Percentiles rank a stretch among this genome's conserved stretches.
These are phyloP conservation scores for Aleiodes alternator DNA, from an alignment of 2,888 invertebrate species.

Conservation along the genomic window DNA sequence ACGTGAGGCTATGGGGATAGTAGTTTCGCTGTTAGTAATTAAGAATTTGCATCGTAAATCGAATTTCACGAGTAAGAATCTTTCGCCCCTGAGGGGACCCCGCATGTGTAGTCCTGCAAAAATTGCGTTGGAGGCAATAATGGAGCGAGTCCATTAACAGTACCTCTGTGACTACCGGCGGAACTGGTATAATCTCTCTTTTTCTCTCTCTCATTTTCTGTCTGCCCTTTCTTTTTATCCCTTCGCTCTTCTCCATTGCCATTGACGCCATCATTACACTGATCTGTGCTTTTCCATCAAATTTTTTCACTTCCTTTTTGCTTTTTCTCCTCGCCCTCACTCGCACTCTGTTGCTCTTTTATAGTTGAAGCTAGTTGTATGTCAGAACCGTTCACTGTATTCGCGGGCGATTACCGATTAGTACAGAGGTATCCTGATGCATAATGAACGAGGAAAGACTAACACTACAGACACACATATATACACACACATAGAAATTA, in stretches of 20 bases:
- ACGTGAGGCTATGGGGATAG: conserved; percentile 14
- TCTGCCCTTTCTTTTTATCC: background rate
- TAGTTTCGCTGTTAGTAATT: conserved; percentile 40
- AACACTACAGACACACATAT: background rate
- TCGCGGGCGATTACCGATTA: conserved; percentile 54
- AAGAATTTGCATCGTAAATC: conserved; percentile 51
- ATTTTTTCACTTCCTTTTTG: background rate
- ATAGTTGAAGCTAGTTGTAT: conserved; percentile 1
- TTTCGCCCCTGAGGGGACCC: conserved; percentile 35
- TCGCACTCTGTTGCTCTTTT: background rate
- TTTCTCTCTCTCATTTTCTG: background rate
- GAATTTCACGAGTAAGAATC: conserved; percentile 48
- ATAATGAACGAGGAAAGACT: conserved; percentile 53
- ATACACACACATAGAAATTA: background rate
- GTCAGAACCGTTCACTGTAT: conserved; percentile 33
- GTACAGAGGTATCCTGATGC: conserved; percentile 49
- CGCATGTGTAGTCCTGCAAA: conserved; percentile 21
- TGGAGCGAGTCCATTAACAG: conserved; percentile 51
- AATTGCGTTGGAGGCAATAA: conserved; percentile 48
- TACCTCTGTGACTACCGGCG: conserved; percentile 45
- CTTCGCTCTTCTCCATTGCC: background rate
- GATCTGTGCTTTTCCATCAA: conserved; percentile 5
- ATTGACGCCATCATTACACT: conserved; percentile 17
- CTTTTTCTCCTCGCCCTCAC: background rate
- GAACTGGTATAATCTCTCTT: conserved; percentile 46